Base-by-base conservation (phyloP, 2,888 invertebrate species). In the Amiota mariae region DNA sequence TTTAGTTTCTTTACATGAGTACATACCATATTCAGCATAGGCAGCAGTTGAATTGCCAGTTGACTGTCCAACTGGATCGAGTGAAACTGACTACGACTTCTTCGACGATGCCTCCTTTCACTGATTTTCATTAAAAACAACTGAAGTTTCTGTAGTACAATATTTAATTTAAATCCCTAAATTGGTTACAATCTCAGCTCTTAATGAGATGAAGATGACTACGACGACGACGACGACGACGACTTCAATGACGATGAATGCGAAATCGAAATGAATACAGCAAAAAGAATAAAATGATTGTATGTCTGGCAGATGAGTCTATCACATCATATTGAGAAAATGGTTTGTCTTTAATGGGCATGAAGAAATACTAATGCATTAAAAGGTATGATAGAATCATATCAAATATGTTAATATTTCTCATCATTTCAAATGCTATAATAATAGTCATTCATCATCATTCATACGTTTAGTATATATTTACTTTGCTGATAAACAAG, bases 51-150 rank as follows among this genome's bases (percentile, higher is more conserved):
- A 6, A 36, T 36, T 36, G 36, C 36, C 36, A 36, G 6, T 36
- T 36, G 4, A 36, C n/a, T 12, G 54, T 15, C 15, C 49, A 12
- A 49, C 67, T 15, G 67, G 6, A n/a, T 9, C 61, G 24, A 15
- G 36, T 36, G 36, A 24, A 24, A n/a, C 24, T 24, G 3, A 24
- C 24, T 24, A 24, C 68, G 9, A 20, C 18, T 51, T 3, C 12
- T 51, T 10, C n/a, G 57, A 70, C 71, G 49, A 63, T 71, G 56
- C 72, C 49, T 36, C 20, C 20, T 63, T 67, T 67, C 54, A 24
- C 66, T 72, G 72, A 72, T 72, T 66, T 72, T 72, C 72, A 72
- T 72, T 72, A 72, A 72, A 47, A 63, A 66, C 72, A 72, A 71
- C 71, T 57, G 47, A 71, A 71, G 64, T 51, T 57, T n/a, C 67